Percentiles rank a stretch among this genome's conserved stretches.
phyloP scores from a whole-genome alignment of 2,888 invertebrate genomes.

The Eubasilissa splendida region DNA sequence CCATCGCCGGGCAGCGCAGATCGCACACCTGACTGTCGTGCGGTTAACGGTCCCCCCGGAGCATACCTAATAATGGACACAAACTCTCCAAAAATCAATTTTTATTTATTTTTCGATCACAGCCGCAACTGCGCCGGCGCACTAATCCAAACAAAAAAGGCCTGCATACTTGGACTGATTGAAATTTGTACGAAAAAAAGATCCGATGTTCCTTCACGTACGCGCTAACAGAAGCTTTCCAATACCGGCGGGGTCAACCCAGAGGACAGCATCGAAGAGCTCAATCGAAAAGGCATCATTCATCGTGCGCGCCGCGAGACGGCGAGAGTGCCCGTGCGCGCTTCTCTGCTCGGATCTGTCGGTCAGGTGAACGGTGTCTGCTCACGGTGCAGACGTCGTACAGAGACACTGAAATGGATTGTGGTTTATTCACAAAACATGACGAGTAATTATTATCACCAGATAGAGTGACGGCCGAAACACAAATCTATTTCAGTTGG shows the following conservation, averaged over 20 bases:
- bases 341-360: conserved; percentile 5
- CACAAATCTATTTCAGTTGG: conserved; percentile 31
- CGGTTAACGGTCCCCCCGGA: conserved; percentile 21
- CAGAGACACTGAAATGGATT: conserved; percentile 38
- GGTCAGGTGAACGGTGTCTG: background rate
- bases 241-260: conserved; percentile 21
- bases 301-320: background rate
- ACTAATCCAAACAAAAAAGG: conserved; percentile 51
- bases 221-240: conserved; percentile 44
- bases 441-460: conserved; percentile 40
- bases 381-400: conserved; percentile 14
- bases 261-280: background rate
- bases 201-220: conserved; percentile 42
- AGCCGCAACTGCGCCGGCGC: conserved; percentile 39
- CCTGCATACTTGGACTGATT: conserved; percentile 50
- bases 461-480: conserved; percentile 28
- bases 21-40: conserved; percentile 31
- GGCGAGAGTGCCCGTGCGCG: background rate
- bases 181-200: conserved; percentile 45
- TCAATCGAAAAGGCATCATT: conserved; percentile 7
- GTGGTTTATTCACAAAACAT: conserved; percentile 44
- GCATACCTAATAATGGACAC: conserved; percentile 21
- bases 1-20: conserved; percentile 16
- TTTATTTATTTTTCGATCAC: conserved; percentile 27
- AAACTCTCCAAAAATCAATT: conserved; percentile 32